phyloP scores from a whole-genome alignment of 1,140 invertebrate species.

The Trissolcus basalis region DNA sequence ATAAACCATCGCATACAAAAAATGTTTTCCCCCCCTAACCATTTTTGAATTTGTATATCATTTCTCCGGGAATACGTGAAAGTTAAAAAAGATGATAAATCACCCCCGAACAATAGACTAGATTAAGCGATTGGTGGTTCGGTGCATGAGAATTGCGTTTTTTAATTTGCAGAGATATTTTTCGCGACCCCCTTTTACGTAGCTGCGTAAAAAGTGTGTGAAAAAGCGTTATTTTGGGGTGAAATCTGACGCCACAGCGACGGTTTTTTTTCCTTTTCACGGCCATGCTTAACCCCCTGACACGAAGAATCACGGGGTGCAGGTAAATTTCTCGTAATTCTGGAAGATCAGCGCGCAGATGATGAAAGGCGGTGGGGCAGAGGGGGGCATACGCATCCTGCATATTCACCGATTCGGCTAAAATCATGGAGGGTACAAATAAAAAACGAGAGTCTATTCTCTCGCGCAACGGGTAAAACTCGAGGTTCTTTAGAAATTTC shows the following conservation, averaged over 20 bases:
- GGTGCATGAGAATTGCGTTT: conserved; percentile 65
- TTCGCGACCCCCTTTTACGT: conserved; percentile 52
- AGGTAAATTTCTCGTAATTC: conserved; percentile 73
- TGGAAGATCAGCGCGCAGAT: conserved; percentile 63
- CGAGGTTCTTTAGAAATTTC: conserved; percentile 70
- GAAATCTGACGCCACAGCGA: conserved; percentile 70
- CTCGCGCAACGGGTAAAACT: conserved; percentile 70
- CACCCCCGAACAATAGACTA: conserved; percentile 23
- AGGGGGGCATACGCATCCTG: conserved; percentile 66
- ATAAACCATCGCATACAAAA: neutral
- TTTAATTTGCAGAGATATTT: conserved; percentile 30
- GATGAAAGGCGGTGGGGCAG: conserved; percentile 56
- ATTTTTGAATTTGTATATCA: too few species aligned
- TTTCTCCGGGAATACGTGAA: neutral
- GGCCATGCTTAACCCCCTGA: conserved; percentile 59
- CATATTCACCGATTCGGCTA: conserved; percentile 72
- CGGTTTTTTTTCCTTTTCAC: conserved; percentile 54
- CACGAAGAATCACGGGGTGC: conserved; percentile 60
- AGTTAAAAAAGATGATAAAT: conserved; percentile 45
- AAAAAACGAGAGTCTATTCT: conserved; percentile 62
- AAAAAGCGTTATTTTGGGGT: conserved; percentile 76
- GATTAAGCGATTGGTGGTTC: conserved; percentile 14
- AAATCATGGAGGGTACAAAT: conserved; percentile 65
- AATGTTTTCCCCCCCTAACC: neutral
- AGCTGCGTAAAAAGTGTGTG: conserved; percentile 73